phyloP scores from a whole-genome alignment of 2,888 invertebrate genomes.

The Campopleginae sp. region DNA sequence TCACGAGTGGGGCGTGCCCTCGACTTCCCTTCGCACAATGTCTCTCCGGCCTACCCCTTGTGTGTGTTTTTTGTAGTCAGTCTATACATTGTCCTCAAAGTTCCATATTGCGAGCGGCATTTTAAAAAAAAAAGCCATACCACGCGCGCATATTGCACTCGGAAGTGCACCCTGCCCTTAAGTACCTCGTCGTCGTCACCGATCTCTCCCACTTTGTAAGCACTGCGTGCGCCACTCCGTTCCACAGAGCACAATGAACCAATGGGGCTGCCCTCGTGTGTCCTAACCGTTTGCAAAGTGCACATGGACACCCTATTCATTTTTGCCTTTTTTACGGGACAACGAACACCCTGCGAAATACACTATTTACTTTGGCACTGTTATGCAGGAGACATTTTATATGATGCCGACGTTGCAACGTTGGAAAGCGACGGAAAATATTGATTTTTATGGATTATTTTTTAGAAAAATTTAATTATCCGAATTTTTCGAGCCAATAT shows the following conservation, averaged over 20 bases:
- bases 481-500: too few species aligned
- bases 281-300: constrained; percentile 47
- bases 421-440: too few species aligned
- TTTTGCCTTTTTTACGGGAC: constrained; percentile 54
- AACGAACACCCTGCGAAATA: constrained; percentile 6
- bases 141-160: constrained; percentile 58
- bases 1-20: constrained; percentile 59
- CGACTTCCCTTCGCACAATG: constrained; percentile 15
- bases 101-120: constrained; percentile 38
- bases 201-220: constrained; percentile 37
- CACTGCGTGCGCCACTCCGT: constrained; percentile 37
- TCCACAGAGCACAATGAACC: constrained; percentile 40
- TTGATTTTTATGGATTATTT: too few species aligned
- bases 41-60: constrained; percentile 12
- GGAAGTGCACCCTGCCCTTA: constrained; percentile 67
- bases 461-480: too few species aligned
- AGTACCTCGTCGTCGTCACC: constrained; percentile 64
- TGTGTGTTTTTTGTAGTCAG: constrained; percentile 41
- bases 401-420: too few species aligned
- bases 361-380: not conserved
- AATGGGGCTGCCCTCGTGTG: constrained; percentile 35
- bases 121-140: not conserved
- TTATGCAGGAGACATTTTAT: not conserved
- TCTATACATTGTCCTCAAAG: not conserved
- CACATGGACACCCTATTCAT: constrained; percentile 46